A percentile compares a stretch with the other conserved stretches of the same genome.
Conservation (phyloP, 2,888 invertebrate species). For the Adineta ricciae region DNA sequence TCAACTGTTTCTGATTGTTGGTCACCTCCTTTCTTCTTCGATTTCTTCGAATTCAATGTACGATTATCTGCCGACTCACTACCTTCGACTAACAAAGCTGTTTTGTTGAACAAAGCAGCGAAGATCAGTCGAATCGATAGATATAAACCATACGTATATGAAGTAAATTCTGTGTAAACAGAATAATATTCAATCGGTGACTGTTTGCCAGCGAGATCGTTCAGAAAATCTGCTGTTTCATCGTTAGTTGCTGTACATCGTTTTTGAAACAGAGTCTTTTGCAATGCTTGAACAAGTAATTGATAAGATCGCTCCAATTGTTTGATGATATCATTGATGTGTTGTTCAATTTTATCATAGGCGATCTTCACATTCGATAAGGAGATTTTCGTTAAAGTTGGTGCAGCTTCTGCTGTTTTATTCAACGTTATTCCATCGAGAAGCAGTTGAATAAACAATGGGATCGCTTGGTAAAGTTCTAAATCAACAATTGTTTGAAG, state of each 20-base stretch:
- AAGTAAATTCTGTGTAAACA: not conserved
- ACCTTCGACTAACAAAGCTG: not conserved
- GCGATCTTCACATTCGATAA: not conserved
- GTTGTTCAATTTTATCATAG: not conserved
- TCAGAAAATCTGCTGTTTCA: not conserved
- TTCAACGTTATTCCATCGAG: not conserved
- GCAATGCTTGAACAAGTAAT: not conserved
- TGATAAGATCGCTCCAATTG: not conserved
- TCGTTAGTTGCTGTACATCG: not conserved
- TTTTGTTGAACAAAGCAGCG: not conserved
- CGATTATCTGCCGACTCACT: not conserved
- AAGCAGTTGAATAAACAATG: not conserved
- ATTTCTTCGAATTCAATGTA: not conserved
- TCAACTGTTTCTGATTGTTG: not conserved
- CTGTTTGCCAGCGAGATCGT: not conserved
- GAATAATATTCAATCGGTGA: slow-evolving; percentile 14
- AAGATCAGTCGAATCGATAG: not conserved
- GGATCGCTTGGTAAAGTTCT: not conserved
- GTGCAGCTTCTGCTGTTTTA: not conserved
- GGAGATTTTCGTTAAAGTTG: not conserved
- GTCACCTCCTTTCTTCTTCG: not conserved
- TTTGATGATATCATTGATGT: not conserved
- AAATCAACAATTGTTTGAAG: not conserved
- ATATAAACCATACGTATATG: not conserved
- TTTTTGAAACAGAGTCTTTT: not conserved